Base-by-base conservation (phyloP, 1,140 invertebrate species). In the Drosophila bocqueti region DNA sequence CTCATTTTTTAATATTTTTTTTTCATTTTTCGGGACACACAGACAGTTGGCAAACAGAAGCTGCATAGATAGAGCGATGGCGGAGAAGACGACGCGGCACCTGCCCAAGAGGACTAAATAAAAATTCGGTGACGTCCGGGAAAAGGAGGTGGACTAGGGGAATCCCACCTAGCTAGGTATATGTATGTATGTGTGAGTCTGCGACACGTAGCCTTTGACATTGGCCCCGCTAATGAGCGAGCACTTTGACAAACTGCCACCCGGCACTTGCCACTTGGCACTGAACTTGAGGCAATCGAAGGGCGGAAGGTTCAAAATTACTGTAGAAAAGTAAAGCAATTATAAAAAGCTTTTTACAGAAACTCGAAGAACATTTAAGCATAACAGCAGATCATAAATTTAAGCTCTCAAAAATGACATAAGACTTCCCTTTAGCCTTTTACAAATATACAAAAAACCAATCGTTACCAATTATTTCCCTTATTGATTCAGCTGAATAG, bases 121-220 rank as follows among this genome's bases (percentile, higher is more conserved):
- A 78, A 79, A 83, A 68, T 76, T 65, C 67, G 58, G 16, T 18
- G 66, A 79, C 31, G 75, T 79, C 54, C 46, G 49, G 68, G 34
- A 43, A 26, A 61, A 43, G 36, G 57, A 50, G 46, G 40, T 31
- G 26, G 29, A 26, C 24, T 31, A 29, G 13, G 29, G 36, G 42
- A n/a, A 13, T 40, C 38, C 42, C 52, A 21, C 16, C 8, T 9
- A 16, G 26, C 24, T 16, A 49, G 26, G 24, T 49, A 4, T 66
- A 21, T 46, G 5, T 43, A 18, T 73, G 2, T 66, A 31, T 46
- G 10, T 43, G 24, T 74, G 71, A 69, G 66, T 68, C 65, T 76
- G 71, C 68, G 72, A 83, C 84, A 87, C 83, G 83, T 87, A 77
- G 84, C 83, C 83, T 87, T 87, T 87, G 83, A 89, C 83, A 87